A percentile compares a stretch with the other conserved stretches of the same genome.
These are phyloP conservation scores for Ctenicera cuprea DNA, from an alignment of 2,888 invertebrate genomes.

Conservation along the genomic window DNA sequence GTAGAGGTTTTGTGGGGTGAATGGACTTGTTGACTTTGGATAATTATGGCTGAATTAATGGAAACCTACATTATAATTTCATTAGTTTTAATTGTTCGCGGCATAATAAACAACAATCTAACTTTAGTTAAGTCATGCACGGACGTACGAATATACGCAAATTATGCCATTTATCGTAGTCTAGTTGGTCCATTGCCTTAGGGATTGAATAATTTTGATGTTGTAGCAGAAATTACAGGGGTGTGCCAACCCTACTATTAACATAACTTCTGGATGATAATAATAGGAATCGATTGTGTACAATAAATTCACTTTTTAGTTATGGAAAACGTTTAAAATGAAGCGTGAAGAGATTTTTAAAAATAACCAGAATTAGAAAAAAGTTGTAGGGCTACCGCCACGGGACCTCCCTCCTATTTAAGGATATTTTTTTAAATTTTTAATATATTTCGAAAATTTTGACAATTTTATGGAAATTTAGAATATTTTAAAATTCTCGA, in stretches of 20 bases:
- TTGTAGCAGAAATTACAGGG: slow-evolving; percentile 24
- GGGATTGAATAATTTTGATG: slow-evolving; percentile 46
- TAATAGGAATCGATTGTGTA: too few species aligned
- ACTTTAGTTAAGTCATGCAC: slow-evolving; percentile 40
- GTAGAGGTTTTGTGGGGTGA: neutral
- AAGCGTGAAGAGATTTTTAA: too few species aligned
- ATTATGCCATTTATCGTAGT: slow-evolving; percentile 48
- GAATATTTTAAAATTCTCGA: too few species aligned
- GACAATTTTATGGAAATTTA: too few species aligned
- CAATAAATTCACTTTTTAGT: too few species aligned
- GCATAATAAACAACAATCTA: slow-evolving; percentile 34
- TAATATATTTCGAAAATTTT: too few species aligned
- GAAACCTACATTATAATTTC: slow-evolving; percentile 22
- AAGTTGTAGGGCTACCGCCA: too few species aligned
- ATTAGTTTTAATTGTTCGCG: slow-evolving; percentile 31
- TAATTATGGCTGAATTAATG: slow-evolving; percentile 2
- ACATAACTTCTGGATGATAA: neutral
- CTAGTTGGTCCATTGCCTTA: slow-evolving; percentile 40
- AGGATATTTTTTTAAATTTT: too few species aligned
- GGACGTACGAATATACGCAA: slow-evolving; percentile 44
- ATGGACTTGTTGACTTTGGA: neutral
- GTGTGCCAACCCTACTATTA: neutral
- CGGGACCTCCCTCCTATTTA: too few species aligned
- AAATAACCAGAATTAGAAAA: too few species aligned
- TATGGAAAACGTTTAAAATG: too few species aligned